Base-by-base conservation (phyloP, 2,113 vertebrate species). In the Fregetta grallaria region DNA sequence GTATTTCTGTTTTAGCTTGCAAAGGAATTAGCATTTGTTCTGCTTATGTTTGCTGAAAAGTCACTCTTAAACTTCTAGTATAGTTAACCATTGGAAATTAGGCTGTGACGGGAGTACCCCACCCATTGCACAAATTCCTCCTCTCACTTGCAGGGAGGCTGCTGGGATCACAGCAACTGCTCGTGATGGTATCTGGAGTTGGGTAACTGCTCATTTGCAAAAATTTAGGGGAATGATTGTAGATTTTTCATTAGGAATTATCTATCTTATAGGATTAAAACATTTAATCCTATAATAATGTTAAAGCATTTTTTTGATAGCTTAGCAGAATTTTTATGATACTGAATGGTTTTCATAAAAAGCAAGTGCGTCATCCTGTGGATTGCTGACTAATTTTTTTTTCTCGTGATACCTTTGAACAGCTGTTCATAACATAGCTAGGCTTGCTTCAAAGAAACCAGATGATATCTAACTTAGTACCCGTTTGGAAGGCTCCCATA, bases 1-100 rank as follows among this genome's bases (percentile, higher is more conserved):
- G 62, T 82, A 79, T 95, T 97, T 97, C 91, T 93, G 86, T 11
- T 96, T 88, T 96, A 95, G 97, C 80, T 91, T 96, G 95, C 80
- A 76, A 85, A 91, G 89, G 77, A 91, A 73, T 91, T 90, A 85
- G 47, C 70, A 49, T 94, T 96, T 90, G 62, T 94, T 90, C 83
- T 92, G 73, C 86, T 76, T 8, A 0, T 90, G 89, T 91, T 90
- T 94, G 86, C 92, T 91, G 87, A 94, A 95, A 94, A 90, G 74
- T 85, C 32, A 22, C 70, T 87, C 83, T 90, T 86, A 84, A 81
- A 87, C 65, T 65, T 73, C 53, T 92, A 15, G 32, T 44, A 4
- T 27, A 66, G 71, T 59, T 90, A 90, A 80, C 50, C 36, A 53
- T 36, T 95, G 62, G 80, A 87, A 81, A 76, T n/a, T 10, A n/a